phyloP scores from a whole-genome alignment of 2,888 invertebrate genomes.

The Tetropium fuscum region DNA sequence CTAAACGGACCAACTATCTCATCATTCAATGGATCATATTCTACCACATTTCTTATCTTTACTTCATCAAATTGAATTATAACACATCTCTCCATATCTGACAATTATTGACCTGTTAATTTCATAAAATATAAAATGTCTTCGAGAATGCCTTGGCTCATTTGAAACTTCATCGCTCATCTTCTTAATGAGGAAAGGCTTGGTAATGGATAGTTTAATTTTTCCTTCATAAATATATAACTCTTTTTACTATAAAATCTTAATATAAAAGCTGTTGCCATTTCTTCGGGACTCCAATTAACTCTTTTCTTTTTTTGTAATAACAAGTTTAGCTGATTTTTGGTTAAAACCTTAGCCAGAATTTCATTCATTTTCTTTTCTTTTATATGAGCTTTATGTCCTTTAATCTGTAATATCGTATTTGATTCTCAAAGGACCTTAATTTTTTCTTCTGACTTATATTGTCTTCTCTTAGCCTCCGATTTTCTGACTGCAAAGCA shows the following conservation, averaged over 20 bases:
- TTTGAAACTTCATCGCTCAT: conserved; percentile 25
- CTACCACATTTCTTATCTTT: conserved; percentile 8
- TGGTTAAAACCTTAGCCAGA: not conserved
- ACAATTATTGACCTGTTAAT: conserved; percentile 25
- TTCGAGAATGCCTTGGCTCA: conserved; percentile 20
- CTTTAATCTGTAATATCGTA: not conserved
- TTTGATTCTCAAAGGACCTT: not conserved
- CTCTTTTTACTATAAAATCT: conserved; percentile 29
- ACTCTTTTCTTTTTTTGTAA: conserved; percentile 23
- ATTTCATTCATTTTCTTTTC: not conserved
- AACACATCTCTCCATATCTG: conserved; percentile 24
- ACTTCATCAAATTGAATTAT: conserved; percentile 28
- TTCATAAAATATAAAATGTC: conserved; percentile 23
- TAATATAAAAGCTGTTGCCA: conserved; percentile 28
- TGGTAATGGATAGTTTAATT: conserved; percentile 24
- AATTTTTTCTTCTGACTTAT: too few relatives aligned
- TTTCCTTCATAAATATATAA: conserved; percentile 21
- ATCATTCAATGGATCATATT: not conserved
- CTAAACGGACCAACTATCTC: not conserved
- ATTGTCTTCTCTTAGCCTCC: too few relatives aligned
- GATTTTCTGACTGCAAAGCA: too few relatives aligned
- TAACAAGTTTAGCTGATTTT: conserved; percentile 28
- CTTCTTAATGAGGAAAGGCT: conserved; percentile 25
- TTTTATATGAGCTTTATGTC: not conserved
- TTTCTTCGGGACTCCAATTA: conserved; percentile 25